Base-by-base conservation (phyloP, 2,888 invertebrate species). In the Neoitamus cyanurus region DNA sequence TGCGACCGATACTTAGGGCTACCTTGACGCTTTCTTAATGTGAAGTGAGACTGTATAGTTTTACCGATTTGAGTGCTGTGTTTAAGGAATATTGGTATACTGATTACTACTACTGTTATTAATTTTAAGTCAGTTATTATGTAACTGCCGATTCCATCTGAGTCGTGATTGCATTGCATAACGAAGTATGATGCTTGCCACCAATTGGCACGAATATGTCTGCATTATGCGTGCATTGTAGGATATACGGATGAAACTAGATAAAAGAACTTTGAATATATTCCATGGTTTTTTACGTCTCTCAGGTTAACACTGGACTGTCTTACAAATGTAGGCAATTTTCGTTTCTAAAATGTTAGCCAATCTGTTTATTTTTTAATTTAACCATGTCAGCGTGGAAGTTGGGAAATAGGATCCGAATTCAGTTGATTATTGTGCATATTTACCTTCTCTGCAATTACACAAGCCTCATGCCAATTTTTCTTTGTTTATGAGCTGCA, bases 331-430 rank as follows among this genome's bases (percentile, higher is more conserved):
- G 13, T n/a, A 42, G 13, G 42, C 4, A 42, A 69, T 69, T 30
- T 25, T 69, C 30, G n/a, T 69, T 11, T 13, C 28, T n/a, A n/a
- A 77, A 77, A 77, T 9, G 77, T 77, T 77, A 77, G 42, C 46
- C 77, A 77, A 77, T 77, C 46, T 77, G 77, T 77, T 77, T 77
- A 77, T 46, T 36, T 77, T 77, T 77, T 15, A 77, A 77, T 46
- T 69, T 77, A 75, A 36, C 75, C 15, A 28, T 36, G 77, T 77
- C 77, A 46, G 77, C 46, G 31, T 72, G 5, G 72, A 48, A 15
- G 30, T 28, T 77, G 77, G 25, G 46, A 77, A 77, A 77, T 77
- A 46, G 48, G 77, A 46, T 46, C 42, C 36, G 6, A 30, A 46
- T 30, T 77, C 46, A 77, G 77, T 46, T 30, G 46, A 73, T 73